These are phyloP conservation scores for Gallinago solitaria DNA, from an alignment of 2,797 vertebrate genomes.

Conservation along the genomic window DNA sequence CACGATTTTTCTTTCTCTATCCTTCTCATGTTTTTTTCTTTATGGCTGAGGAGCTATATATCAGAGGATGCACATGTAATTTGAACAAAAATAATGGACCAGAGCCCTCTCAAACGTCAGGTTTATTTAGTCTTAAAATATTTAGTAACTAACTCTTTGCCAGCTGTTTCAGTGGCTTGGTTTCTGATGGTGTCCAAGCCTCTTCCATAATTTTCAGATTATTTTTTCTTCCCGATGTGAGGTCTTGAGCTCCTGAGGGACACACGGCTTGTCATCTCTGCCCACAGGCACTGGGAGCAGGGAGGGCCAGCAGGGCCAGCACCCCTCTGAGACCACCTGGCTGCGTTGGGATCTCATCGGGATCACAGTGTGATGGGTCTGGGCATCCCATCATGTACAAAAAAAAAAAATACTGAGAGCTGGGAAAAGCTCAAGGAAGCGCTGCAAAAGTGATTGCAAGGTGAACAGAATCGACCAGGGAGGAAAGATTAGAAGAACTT, in stretches of 20 bases:
- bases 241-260: neutral
- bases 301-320: neutral
- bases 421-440: neutral
- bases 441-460: neutral
- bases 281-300: fast-evolving
- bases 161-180: neutral
- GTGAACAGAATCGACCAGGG: neutral
- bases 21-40: neutral
- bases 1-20: slow-evolving; percentile 28
- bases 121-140: slow-evolving; percentile 24
- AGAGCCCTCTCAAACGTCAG: neutral
- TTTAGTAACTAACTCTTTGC: neutral
- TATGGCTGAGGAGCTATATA: neutral
- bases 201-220: neutral
- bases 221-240: neutral
- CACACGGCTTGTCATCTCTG: neutral
- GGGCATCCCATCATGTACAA: neutral
- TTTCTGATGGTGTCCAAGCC: neutral
- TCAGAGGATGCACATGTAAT: slow-evolving; percentile 1
- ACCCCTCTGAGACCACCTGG: neutral
- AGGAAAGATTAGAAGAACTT: neutral
- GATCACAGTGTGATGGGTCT: neutral
- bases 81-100: neutral
- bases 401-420: neutral
- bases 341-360: neutral